A percentile compares a stretch with the other conserved stretches of the same genome.
phyloP scores from a whole-genome alignment of 2,113 vertebrate species.

The Thunnus thynnus region DNA sequence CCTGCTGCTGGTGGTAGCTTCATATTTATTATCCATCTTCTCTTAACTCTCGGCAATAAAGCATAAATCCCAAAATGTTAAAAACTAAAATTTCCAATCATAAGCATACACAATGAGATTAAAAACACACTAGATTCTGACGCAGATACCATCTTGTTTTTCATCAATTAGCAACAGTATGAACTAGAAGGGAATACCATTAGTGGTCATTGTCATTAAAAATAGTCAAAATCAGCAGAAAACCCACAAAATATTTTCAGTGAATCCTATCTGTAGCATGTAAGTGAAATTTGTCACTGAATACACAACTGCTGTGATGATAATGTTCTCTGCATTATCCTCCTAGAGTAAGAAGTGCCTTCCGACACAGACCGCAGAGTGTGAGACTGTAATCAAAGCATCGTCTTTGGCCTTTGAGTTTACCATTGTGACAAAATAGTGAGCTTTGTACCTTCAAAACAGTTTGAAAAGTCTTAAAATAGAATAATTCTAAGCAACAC shows the following conservation, averaged over 20 bases:
- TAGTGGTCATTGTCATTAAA: not conserved
- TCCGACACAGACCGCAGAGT: conserved; percentile 61
- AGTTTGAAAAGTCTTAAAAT: not conserved
- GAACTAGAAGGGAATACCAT: too few species aligned
- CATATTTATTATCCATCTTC: not conserved
- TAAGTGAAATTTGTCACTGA: not conserved
- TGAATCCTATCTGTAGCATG: conserved; percentile 15
- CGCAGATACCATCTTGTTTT: not conserved
- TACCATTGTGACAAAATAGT: conserved; percentile 20
- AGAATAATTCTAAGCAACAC: not conserved
- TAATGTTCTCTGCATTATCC: conserved; percentile 13
- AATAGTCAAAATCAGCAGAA: not conserved
- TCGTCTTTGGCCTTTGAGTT: conserved; percentile 38
- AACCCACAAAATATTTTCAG: not conserved
- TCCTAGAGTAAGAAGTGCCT: conserved; percentile 79
- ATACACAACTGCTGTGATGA: not conserved
- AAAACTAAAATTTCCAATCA: too few species aligned
- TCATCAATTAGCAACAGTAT: not conserved
- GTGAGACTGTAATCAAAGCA: conserved; percentile 49
- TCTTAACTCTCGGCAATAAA: not conserved
- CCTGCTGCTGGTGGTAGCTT: not conserved
- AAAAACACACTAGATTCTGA: too few species aligned
- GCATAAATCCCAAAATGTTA: not conserved
- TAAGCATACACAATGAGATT: too few species aligned
- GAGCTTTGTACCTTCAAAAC: conserved; percentile 25